Conservation (phyloP, 2,888 invertebrate species). For the Hyposoter dolosus region DNA sequence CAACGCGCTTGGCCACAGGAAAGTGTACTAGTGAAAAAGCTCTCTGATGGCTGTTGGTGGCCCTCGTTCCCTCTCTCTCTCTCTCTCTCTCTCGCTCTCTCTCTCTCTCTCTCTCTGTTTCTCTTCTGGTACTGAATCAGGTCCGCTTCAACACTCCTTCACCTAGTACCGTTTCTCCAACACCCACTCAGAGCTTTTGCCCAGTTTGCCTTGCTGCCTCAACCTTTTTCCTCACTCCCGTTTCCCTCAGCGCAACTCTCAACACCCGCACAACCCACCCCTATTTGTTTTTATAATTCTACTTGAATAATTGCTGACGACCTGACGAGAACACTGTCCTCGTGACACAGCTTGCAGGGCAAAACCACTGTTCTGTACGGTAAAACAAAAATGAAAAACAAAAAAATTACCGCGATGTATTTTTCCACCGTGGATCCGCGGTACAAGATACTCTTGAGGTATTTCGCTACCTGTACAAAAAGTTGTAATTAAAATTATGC, state of each 20-base stretch:
- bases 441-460: constrained; percentile 24
- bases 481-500: constrained; percentile 14
- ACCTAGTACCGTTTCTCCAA: constrained; percentile 52
- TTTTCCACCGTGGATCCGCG: constrained; percentile 11
- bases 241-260: constrained; percentile 39
- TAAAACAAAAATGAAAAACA: background rate
- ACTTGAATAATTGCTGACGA: constrained; percentile 79
- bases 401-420: constrained; percentile 2
- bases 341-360: constrained; percentile 44
- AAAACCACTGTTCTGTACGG: constrained; percentile 32
- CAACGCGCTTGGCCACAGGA: constrained; percentile 72
- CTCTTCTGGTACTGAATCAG: constrained; percentile 66
- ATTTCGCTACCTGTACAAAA: constrained; percentile 10
- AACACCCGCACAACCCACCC: constrained; percentile 71
- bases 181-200: constrained; percentile 61
- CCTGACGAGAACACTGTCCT: constrained; percentile 37
- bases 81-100: no score
- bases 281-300: constrained; percentile 82
- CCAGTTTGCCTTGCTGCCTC: constrained; percentile 20
- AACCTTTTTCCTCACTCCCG: constrained; percentile 22
- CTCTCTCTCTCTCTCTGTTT: constrained; percentile 28
- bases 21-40: constrained; percentile 46
- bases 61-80: constrained; percentile 25
- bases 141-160: constrained; percentile 65
- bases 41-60: constrained; percentile 61